Evolutionary conservation across 2,113 vertebrate species (phyloP).

Genomic region (Todiramphus saurophagus): DNA sequence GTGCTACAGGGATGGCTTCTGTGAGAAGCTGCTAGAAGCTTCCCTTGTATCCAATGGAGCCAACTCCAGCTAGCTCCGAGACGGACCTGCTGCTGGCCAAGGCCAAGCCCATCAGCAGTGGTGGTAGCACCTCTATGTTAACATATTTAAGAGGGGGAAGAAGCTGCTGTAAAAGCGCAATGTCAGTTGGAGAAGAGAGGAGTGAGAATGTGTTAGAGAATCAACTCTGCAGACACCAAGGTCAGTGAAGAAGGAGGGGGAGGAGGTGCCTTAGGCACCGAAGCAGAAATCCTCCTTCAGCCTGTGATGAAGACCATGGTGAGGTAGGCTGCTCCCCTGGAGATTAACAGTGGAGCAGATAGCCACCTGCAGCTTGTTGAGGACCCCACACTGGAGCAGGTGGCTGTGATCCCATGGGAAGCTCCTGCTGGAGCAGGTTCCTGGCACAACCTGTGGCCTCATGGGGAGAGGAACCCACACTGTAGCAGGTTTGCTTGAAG

Average conservation of each 20-base stretch:
- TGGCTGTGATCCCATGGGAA: background rate
- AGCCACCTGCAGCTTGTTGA: background rate
- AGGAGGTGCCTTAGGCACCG: background rate
- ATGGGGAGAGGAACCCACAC: background rate
- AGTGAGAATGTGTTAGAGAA: background rate
- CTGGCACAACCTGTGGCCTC: background rate
- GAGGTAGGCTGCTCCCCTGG: background rate
- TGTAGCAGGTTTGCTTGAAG: background rate
- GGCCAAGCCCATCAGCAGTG: fast-evolving
- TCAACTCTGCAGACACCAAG: background rate
- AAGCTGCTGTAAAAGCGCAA: background rate
- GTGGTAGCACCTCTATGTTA: background rate
- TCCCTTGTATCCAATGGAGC: background rate
- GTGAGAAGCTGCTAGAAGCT: background rate
- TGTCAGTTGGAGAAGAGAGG: background rate
- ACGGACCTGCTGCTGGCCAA: fast-evolving
- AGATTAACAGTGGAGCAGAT: background rate
- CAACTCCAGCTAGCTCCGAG: background rate
- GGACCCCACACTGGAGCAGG: background rate
- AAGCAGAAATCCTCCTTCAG: background rate
- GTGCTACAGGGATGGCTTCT: background rate
- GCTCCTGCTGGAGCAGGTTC: background rate
- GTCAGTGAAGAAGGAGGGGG: background rate
- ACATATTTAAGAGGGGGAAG: fast-evolving
- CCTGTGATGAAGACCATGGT: background rate